Conservation (phyloP, 2,113 vertebrate genomes). For the Motacilla tschutschensis region DNA sequence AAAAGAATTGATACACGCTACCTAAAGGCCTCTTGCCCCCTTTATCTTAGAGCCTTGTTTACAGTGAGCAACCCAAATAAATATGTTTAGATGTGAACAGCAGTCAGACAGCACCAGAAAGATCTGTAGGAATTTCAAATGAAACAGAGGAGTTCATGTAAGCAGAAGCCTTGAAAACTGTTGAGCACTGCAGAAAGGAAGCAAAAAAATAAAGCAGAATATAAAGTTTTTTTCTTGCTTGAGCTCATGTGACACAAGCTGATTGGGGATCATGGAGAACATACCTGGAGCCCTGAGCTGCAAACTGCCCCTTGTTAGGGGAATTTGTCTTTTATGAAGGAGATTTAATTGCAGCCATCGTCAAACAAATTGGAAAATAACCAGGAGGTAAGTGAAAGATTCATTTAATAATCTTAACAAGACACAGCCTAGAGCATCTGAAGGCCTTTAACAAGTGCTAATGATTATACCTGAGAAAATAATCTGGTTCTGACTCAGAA, state of each 20-base stretch:
- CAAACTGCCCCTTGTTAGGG: slow-evolving; percentile 1
- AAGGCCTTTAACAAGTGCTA: slow-evolving; percentile 45
- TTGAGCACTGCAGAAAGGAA: background rate
- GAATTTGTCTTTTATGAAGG: slow-evolving; percentile 32
- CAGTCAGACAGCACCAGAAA: background rate
- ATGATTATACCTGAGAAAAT: slow-evolving; percentile 50
- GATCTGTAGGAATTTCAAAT: background rate
- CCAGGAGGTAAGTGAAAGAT: slow-evolving; percentile 44
- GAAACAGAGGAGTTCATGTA: background rate
- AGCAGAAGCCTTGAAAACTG: background rate
- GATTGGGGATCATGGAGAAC: background rate
- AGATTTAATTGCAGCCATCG: slow-evolving; percentile 46
- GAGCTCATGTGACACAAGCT: background rate
- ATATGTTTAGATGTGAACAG: background rate
- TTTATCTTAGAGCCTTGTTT: background rate
- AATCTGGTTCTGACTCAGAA: slow-evolving; percentile 29
- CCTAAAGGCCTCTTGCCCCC: background rate
- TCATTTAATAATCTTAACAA: slow-evolving; percentile 50
- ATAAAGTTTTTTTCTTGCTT: background rate
- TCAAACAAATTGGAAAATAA: slow-evolving; percentile 61
- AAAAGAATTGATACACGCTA: background rate
- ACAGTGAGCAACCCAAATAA: background rate
- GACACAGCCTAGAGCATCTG: slow-evolving; percentile 21
- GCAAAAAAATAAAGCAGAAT: background rate
- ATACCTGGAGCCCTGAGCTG: background rate